phyloP scores from a whole-genome alignment of 1,140 invertebrate species.

The Ooceraea biroi region DNA sequence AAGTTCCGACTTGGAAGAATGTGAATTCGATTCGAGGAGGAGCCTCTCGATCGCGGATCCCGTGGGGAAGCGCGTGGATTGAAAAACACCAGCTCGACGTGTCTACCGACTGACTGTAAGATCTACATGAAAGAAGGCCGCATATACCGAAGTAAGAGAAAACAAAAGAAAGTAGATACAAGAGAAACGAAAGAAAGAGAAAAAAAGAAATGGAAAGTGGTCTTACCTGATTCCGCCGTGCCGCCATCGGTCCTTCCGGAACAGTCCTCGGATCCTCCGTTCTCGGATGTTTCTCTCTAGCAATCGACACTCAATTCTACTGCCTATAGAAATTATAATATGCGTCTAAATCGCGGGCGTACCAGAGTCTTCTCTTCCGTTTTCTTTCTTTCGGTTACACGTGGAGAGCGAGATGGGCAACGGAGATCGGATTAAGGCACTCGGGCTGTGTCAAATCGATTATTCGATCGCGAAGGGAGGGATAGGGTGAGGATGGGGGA shows the following conservation, averaged over 20 bases:
- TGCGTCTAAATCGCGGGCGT: conserved; percentile 74
- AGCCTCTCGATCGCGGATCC: background rate
- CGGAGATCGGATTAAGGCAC: conserved; percentile 81
- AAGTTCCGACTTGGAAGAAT: background rate
- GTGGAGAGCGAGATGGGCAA: conserved; percentile 32
- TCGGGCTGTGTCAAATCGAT: conserved; percentile 77
- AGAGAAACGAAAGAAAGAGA: conserved; percentile 9
- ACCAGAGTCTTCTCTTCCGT: conserved; percentile 45
- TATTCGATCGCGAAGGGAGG: conserved; percentile 54
- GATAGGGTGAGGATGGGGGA: background rate
- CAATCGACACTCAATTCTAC: conserved; percentile 76
- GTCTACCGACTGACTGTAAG: conserved; percentile 30
- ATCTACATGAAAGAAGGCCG: conserved; percentile 9
- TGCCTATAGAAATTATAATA: conserved; percentile 75
- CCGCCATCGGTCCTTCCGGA: conserved; percentile 8
- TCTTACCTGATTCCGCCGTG: conserved; percentile 70
- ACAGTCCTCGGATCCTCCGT: conserved; percentile 49
- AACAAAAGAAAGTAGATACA: background rate
- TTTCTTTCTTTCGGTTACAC: conserved; percentile 51
- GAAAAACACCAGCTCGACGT: conserved; percentile 49
- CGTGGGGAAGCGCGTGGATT: background rate
- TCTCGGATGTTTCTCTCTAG: conserved; percentile 66
- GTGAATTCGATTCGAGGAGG: background rate
- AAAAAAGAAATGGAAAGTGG: conserved; percentile 34
- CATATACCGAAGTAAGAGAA: conserved; percentile 36